Evolutionary conservation across 2,888 invertebrate genomes (phyloP).

Genomic region (Melinaea menophilus): DNA sequence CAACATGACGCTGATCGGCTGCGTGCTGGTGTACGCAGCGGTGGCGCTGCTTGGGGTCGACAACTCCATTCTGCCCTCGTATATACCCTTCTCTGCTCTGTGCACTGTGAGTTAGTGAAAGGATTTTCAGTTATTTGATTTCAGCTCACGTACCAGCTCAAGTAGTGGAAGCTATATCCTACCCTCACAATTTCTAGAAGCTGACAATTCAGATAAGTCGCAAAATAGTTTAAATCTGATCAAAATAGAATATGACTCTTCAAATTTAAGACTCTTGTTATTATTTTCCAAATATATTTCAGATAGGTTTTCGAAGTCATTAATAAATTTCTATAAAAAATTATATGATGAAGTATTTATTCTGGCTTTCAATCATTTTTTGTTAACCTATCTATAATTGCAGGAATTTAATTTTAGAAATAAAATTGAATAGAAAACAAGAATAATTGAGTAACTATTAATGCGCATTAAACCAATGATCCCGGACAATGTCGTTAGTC

Average conservation of each 20-base stretch:
- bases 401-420: neutral
- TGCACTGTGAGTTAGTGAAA: slow-evolving; percentile 85
- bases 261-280: too few relatives aligned
- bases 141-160: too few relatives aligned
- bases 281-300: too few relatives aligned
- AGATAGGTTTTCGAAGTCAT: too few relatives aligned
- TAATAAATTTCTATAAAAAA: too few relatives aligned
- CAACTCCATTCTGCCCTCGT: slow-evolving; percentile 84
- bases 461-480: neutral
- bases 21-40: slow-evolving; percentile 92
- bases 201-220: too few relatives aligned
- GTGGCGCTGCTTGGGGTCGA: slow-evolving; percentile 92
- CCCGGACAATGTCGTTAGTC: slow-evolving; percentile 12
- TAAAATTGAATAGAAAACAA: neutral
- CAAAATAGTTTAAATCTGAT: too few relatives aligned
- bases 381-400: neutral
- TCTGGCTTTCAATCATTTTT: neutral
- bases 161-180: too few relatives aligned
- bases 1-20: slow-evolving; percentile 94
- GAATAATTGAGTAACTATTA: neutral
- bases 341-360: neutral
- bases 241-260: too few relatives aligned
- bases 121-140: too few relatives aligned
- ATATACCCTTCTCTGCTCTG: slow-evolving; percentile 85
- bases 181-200: too few relatives aligned